Conservation (phyloP, 2,797 vertebrate genomes). For the Rhinatrema bivittatum region DNA sequence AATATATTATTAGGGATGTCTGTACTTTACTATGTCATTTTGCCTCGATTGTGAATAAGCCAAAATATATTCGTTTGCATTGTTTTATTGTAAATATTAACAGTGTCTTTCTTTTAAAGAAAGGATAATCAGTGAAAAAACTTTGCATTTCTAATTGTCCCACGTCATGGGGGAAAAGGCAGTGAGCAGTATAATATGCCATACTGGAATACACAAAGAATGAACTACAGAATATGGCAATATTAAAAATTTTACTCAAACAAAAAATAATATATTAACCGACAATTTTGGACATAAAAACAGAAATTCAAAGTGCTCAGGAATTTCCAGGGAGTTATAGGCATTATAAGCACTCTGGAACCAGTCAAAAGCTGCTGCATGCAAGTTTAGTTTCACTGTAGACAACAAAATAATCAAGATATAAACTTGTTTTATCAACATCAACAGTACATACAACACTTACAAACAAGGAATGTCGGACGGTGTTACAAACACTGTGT, state of each 20-base stretch:
- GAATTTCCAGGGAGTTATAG: constrained; percentile 74
- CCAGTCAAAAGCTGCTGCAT: constrained; percentile 86
- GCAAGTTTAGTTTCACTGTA: constrained; percentile 89
- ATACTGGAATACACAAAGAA: constrained; percentile 69
- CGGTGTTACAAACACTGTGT: constrained; percentile 96
- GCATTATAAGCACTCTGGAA: constrained; percentile 76
- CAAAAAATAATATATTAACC: constrained; percentile 74
- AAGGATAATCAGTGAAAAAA: constrained; percentile 67
- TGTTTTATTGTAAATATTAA: constrained; percentile 98
- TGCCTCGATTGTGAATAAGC: constrained; percentile 29
- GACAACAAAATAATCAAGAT: constrained; percentile 98
- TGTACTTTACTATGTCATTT: no score
- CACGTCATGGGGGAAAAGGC: constrained; percentile 75
- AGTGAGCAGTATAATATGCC: constrained; percentile 61
- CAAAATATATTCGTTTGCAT: constrained; percentile 52
- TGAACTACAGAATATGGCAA: constrained; percentile 67
- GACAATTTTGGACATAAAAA: constrained; percentile 74
- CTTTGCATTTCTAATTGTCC: constrained; percentile 71
- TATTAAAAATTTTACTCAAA: constrained; percentile 67
- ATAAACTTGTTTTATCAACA: constrained; percentile 99
- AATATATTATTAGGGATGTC: no score
- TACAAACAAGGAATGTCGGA: constrained; percentile 98
- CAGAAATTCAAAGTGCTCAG: constrained; percentile 82
- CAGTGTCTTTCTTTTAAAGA: constrained; percentile 87
- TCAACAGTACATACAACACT: constrained; percentile 99